Base-by-base conservation (phyloP, 2,888 invertebrate genomes). In the Augochlorella aurata region DNA sequence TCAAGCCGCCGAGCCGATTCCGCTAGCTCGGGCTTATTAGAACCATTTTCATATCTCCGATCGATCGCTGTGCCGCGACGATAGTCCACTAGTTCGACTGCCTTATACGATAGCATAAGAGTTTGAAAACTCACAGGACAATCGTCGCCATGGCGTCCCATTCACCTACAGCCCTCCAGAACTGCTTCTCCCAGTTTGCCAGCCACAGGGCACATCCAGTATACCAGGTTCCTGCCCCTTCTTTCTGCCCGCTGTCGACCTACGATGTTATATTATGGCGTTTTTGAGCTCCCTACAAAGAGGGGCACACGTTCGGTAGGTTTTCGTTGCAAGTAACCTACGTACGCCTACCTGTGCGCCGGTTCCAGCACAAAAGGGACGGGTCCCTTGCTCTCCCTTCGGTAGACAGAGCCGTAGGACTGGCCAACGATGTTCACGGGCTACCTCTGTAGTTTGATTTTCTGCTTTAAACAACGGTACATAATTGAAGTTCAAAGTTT, bases 361-460 rank as follows among this genome's bases (percentile, higher is more conserved):
- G 82, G 71, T 79, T 82, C 85, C 87, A 75, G 86, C 82, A 86
- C 88, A 89, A 88, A 88, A 86, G 89, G 80, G 74, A 78, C 82
- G 82, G 49, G 61, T 68, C 72, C 67, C 76, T 76, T 70, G 63
- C 54, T 69, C 77, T 77, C 78, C 71, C 80, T 78, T 82, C 79
- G 75, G 38, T 87, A 85, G 86, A 85, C 86, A 81, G 86, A 79
- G 85, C 74, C 69, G 38, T 69, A 58, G 74, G 67, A 81, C 75
- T 85, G 81, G 83, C 72, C 72, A 71, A 38, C 38, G 38, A 38
- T 38, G 38, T 38, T 5, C 38, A 38, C 38, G 7, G 38, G 5
- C 38, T 38, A 7, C 38, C 5, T 2, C 38, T 38, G 5, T 4
- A 38, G 1, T 38, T 38, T 5, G 38, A 38, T 38, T 38, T 4